phyloP scores from a whole-genome alignment of 2,888 invertebrate species.

The Empis livida region DNA sequence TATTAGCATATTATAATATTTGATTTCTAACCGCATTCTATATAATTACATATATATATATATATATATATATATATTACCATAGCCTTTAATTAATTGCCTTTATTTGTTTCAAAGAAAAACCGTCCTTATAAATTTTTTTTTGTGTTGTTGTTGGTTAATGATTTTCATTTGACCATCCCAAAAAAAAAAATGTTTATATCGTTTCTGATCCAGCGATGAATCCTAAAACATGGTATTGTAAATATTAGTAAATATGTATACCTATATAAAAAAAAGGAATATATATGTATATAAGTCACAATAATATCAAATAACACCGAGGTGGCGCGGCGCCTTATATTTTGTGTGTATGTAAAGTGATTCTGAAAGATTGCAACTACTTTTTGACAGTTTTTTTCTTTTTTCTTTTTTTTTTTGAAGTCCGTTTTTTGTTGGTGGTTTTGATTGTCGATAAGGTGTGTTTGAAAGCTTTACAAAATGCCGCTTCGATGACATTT shows the following conservation, averaged over 20 bases:
- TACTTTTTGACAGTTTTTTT: background rate
- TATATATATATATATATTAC: too few relatives aligned
- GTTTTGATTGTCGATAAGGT: background rate
- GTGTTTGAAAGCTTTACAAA: too few relatives aligned
- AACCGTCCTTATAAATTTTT: conserved; percentile 6
- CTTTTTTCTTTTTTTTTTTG: background rate
- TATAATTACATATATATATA: too few relatives aligned
- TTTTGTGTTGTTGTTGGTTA: conserved; percentile 1
- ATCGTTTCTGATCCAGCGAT: background rate
- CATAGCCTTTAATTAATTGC: conserved; percentile 11
- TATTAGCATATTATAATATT: too few relatives aligned
- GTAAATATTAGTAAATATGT: background rate
- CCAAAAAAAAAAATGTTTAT: conserved; percentile 1
- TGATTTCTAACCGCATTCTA: too few relatives aligned
- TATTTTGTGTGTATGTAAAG: background rate
- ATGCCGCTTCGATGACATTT: too few relatives aligned
- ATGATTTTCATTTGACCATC: conserved; percentile 12
- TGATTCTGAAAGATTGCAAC: background rate
- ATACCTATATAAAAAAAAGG: background rate
- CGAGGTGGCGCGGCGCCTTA: background rate
- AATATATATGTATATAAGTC: background rate
- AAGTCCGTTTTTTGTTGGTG: background rate
- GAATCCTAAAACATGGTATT: background rate
- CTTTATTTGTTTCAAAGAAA: conserved; percentile 8
- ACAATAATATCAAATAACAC: background rate